Evolutionary conservation across 2,888 invertebrate species (phyloP).

Genomic region (Catocala sponsa): DNA sequence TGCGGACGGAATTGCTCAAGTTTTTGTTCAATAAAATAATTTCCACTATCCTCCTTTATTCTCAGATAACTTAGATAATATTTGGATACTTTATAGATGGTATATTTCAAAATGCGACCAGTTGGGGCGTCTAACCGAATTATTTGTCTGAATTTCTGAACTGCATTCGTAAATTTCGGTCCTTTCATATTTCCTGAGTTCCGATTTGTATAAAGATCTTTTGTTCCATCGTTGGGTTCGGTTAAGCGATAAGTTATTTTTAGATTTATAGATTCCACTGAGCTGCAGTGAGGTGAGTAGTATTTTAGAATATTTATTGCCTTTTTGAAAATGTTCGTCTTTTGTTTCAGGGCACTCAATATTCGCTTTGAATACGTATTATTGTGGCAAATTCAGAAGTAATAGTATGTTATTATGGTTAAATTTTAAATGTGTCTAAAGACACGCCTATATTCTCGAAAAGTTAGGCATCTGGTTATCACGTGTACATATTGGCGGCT

Average conservation of each 20-base stretch:
- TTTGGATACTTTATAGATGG: constrained; percentile 40
- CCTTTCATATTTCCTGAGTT: constrained; percentile 43
- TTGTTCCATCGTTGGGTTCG: constrained; percentile 39
- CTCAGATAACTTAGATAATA: constrained; percentile 34
- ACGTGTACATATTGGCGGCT: no score
- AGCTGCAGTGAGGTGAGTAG: constrained; percentile 18
- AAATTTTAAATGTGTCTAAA: no score
- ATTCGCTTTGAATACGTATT: not conserved
- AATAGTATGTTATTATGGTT: not conserved
- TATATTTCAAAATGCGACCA: constrained; percentile 40
- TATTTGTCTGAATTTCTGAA: constrained; percentile 45
- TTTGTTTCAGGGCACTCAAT: not conserved
- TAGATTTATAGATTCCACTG: constrained; percentile 29
- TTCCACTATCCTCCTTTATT: constrained; percentile 40
- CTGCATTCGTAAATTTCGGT: constrained; percentile 39
- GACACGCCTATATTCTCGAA: no score
- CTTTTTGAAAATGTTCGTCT: constrained; percentile 4
- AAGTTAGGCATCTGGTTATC: no score
- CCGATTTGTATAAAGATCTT: constrained; percentile 41
- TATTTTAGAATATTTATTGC: constrained; percentile 20
- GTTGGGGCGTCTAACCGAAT: constrained; percentile 40
- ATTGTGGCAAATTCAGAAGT: not conserved
- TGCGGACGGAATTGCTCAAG: constrained; percentile 24
- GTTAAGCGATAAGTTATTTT: constrained; percentile 43
- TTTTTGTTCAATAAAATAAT: constrained; percentile 43